A percentile compares a stretch with the other conserved stretches of the same genome.
These are phyloP conservation scores for Eilema caniola DNA, from an alignment of 2,888 invertebrate genomes.

Conservation along the genomic window DNA sequence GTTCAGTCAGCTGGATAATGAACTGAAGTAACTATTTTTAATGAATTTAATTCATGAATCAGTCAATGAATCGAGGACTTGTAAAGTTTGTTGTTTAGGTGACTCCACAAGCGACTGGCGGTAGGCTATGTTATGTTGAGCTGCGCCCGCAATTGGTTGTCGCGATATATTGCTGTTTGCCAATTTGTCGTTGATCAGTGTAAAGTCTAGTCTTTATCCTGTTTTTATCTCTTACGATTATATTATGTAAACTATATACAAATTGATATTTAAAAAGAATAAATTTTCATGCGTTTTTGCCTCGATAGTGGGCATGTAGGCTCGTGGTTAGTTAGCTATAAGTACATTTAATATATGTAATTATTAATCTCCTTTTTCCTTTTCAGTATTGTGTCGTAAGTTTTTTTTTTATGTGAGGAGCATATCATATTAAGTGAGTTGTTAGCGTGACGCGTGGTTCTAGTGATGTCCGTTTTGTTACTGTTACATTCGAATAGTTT, in stretches of 20 bases:
- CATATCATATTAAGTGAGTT: conserved; percentile 65
- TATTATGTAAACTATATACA: conserved; percentile 80
- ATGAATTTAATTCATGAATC: conserved; percentile 11
- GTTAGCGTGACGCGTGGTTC: conserved; percentile 53
- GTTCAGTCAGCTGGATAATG: conserved; percentile 25
- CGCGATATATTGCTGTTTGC: conserved; percentile 81
- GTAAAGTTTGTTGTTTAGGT: conserved; percentile 4
- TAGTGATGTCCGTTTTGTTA: conserved; percentile 74
- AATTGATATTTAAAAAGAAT: conserved; percentile 78
- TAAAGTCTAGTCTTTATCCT: conserved; percentile 87
- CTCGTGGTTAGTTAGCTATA: conserved; percentile 85
- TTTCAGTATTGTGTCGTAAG: conserved; percentile 85
- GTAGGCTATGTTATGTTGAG: conserved; percentile 19
- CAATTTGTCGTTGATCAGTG: conserved; percentile 85
- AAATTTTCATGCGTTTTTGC: conserved; percentile 76
- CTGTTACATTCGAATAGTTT: conserved; percentile 86
- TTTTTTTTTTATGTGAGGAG: conserved; percentile 72
- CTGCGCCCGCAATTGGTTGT: conserved; percentile 61
- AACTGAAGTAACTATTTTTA: neutral
- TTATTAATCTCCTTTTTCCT: conserved; percentile 85
- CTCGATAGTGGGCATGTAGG: conserved; percentile 72
- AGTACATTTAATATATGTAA: conserved; percentile 85
- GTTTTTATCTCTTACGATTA: conserved; percentile 81
- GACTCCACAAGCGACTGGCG: conserved; percentile 7
- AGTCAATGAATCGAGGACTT: neutral